Percentiles rank a stretch among this genome's conserved stretches.
Conservation (phyloP, 2,113 vertebrate species). For the Neolamprologus variostigma region DNA sequence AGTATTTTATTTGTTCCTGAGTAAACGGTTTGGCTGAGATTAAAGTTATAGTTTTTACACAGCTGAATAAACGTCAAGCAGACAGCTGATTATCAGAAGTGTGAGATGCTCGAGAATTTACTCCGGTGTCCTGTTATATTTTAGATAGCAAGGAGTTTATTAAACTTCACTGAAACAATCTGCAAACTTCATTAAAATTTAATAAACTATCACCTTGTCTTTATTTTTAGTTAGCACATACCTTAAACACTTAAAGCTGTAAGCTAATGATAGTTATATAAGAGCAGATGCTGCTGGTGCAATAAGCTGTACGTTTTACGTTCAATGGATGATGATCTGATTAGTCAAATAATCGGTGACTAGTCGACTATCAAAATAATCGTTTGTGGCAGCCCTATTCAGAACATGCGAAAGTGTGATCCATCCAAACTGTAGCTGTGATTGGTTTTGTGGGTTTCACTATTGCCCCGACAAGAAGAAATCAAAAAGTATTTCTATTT, state of each 20-base stretch:
- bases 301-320: neutral
- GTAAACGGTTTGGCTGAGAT: neutral
- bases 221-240: too few species aligned
- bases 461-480: neutral
- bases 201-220: too few species aligned
- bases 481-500: neutral
- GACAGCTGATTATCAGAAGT: accelerated
- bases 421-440: neutral
- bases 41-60: neutral
- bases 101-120: too few species aligned
- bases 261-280: too few species aligned
- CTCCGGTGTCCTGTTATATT: too few species aligned
- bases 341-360: neutral
- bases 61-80: accelerated
- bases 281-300: neutral
- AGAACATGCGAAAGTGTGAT: neutral
- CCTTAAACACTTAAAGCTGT: too few species aligned
- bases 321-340: neutral
- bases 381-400: neutral
- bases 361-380: neutral
- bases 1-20: neutral
- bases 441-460: neutral
- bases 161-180: too few species aligned
- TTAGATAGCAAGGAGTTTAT: too few species aligned
- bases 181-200: too few species aligned